A percentile compares a stretch with the other conserved stretches of the same genome.
Conservation (phyloP, 2,888 invertebrate species). For the Autographa gamma region DNA sequence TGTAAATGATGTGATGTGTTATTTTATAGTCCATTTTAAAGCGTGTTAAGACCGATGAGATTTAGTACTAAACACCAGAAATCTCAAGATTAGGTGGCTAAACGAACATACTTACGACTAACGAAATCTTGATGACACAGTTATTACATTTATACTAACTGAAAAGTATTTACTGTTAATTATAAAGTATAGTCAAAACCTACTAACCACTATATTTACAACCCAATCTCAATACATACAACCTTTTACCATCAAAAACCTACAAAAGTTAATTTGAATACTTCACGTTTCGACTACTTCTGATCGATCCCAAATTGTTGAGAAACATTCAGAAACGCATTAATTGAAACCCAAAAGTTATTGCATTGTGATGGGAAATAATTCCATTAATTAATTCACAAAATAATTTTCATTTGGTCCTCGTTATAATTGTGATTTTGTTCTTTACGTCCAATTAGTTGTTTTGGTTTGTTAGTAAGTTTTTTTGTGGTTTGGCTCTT, state of each 20-base stretch:
- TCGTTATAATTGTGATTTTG: conserved; percentile 26
- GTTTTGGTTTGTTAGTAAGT: neutral
- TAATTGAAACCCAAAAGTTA: conserved; percentile 54
- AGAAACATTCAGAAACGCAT: conserved; percentile 39
- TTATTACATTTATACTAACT: too few relatives aligned
- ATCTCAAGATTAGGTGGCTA: too few relatives aligned
- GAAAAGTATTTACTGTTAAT: too few relatives aligned
- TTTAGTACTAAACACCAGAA: too few relatives aligned
- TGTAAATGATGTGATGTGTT: too few relatives aligned
- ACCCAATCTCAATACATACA: neutral
- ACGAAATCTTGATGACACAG: too few relatives aligned
- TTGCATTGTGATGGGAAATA: conserved; percentile 49
- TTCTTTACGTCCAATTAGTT: neutral
- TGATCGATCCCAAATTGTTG: conserved; percentile 47
- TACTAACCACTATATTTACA: too few relatives aligned
- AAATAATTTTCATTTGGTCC: conserved; percentile 40
- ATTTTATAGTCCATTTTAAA: too few relatives aligned
- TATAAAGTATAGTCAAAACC: too few relatives aligned
- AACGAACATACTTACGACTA: too few relatives aligned
- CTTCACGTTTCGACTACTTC: conserved; percentile 37
- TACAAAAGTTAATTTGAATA: conserved; percentile 51
- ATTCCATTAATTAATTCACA: conserved; percentile 42
- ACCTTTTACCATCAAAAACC: neutral
- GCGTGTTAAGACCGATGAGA: too few relatives aligned
- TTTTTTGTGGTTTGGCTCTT: neutral